A percentile compares a stretch with the other conserved stretches of the same genome.
Conservation (phyloP, 2,113 vertebrate species). For the Petroica traversi region DNA sequence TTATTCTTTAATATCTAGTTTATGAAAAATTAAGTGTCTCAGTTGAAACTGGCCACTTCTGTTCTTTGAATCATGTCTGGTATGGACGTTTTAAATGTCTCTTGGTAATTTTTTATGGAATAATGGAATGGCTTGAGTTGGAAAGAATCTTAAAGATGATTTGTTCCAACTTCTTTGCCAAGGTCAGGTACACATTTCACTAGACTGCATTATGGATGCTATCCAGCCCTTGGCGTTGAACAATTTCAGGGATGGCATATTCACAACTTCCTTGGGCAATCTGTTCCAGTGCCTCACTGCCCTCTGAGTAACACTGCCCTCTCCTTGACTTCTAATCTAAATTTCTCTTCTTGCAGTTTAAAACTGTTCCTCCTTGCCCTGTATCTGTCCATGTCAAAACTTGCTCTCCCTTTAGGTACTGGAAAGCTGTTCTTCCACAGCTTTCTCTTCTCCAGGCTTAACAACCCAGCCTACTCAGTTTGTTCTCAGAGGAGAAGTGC, state of each 20-base stretch:
- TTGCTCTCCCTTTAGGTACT: not conserved
- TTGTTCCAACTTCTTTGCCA: not conserved
- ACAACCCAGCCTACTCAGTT: not conserved
- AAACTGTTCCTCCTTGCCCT: not conserved
- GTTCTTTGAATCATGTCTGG: not conserved
- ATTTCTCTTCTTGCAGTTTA: not conserved
- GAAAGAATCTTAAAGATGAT: not conserved
- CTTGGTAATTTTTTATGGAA: not conserved
- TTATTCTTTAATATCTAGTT: not conserved
- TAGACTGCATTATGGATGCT: not conserved
- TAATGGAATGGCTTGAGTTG: not conserved
- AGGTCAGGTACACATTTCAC: not conserved
- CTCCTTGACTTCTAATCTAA: not conserved
- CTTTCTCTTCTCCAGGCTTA: not conserved
- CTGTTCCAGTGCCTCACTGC: not conserved
- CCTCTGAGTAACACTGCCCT: not conserved
- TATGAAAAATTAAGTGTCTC: not conserved
- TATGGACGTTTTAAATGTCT: not conserved
- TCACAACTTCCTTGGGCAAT: not conserved
- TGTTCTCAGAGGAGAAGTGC: not conserved
- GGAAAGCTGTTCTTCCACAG: not conserved
- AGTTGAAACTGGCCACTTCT: not conserved
- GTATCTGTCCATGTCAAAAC: not conserved
- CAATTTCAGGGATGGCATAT: not conserved
- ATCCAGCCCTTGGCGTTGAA: not conserved